These are phyloP conservation scores for Cremastinae sp. DNA, from an alignment of 2,888 invertebrate genomes.

Conservation along the genomic window DNA sequence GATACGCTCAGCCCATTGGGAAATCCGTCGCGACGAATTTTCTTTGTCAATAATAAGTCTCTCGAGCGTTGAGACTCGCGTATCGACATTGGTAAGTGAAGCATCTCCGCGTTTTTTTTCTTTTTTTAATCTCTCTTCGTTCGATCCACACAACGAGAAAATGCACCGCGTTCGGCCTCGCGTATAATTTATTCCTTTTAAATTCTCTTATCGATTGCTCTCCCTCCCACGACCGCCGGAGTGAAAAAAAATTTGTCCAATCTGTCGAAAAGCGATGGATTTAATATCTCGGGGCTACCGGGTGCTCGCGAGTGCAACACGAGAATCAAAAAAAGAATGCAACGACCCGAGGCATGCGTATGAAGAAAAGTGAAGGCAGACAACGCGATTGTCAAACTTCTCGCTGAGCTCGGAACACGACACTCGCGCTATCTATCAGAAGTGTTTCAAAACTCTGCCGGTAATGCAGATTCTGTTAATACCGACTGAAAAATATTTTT, in stretches of 20 bases:
- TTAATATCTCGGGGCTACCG: slow-evolving; percentile 25
- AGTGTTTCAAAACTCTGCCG: not conserved
- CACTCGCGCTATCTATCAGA: slow-evolving; percentile 9
- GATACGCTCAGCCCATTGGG: slow-evolving; percentile 15
- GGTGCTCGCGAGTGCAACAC: slow-evolving; percentile 41
- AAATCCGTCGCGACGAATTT: slow-evolving; percentile 9
- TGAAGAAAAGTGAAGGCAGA: slow-evolving; percentile 8
- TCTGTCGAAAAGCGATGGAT: slow-evolving; percentile 45
- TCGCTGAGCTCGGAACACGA: not conserved
- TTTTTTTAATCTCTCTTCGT: no score
- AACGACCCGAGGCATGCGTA: slow-evolving; percentile 33
- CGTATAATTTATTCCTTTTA: not conserved
- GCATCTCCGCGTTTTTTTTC: slow-evolving; percentile 41
- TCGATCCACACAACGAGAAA: not conserved
- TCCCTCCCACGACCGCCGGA: slow-evolving; percentile 5
- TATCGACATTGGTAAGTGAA: slow-evolving; percentile 31
- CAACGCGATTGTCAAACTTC: not conserved
- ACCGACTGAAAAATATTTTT: slow-evolving; percentile 1
- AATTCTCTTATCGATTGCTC: slow-evolving; percentile 29
- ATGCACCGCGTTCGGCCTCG: slow-evolving; percentile 3
- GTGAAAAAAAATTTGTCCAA: slow-evolving; percentile 23
- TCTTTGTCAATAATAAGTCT: slow-evolving; percentile 22
- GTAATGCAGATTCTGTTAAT: not conserved
- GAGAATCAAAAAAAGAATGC: slow-evolving; percentile 48
- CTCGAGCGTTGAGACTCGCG: slow-evolving; percentile 15